These are phyloP conservation scores for Zoroaster sp. DNA, from an alignment of 53 echinoderm and acorn worm species.

Conservation along the genomic window DNA sequence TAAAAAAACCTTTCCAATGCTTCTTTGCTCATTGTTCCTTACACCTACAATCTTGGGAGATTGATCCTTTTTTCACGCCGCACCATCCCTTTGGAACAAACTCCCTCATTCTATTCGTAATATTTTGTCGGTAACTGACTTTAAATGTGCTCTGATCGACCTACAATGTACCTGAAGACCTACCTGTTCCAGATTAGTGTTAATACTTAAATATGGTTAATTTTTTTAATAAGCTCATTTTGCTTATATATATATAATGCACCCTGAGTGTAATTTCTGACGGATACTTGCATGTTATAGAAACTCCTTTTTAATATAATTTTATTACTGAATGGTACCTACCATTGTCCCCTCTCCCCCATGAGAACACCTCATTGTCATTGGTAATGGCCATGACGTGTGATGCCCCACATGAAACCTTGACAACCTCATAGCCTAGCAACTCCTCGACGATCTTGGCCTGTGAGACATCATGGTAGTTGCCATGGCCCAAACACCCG, in stretches of 20 bases:
- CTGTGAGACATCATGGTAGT: constrained; percentile 93
- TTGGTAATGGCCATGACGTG: constrained; percentile 98
- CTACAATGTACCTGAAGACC: too few relatives aligned
- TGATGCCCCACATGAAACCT: constrained; percentile 92
- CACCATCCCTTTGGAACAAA: too few relatives aligned
- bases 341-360: constrained; percentile 99
- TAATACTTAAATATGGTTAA: too few relatives aligned
- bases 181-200: too few relatives aligned
- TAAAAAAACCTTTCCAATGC: background rate
- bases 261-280: too few relatives aligned
- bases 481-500: constrained; percentile 94
- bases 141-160: too few relatives aligned
- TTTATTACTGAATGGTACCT: background rate
- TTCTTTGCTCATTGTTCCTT: too few relatives aligned
- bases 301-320: background rate
- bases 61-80: too few relatives aligned
- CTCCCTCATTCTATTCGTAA: background rate
- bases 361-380: constrained; percentile 98
- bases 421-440: constrained; percentile 91
- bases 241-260: too few relatives aligned
- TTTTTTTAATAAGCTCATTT: too few relatives aligned
- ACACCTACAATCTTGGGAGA: background rate
- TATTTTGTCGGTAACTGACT: too few relatives aligned
- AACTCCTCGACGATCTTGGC: constrained; percentile 96
- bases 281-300: too few relatives aligned